Evolutionary conservation across 2,113 vertebrate genomes (phyloP).

Genomic region (Anolis carolinensis): DNA sequence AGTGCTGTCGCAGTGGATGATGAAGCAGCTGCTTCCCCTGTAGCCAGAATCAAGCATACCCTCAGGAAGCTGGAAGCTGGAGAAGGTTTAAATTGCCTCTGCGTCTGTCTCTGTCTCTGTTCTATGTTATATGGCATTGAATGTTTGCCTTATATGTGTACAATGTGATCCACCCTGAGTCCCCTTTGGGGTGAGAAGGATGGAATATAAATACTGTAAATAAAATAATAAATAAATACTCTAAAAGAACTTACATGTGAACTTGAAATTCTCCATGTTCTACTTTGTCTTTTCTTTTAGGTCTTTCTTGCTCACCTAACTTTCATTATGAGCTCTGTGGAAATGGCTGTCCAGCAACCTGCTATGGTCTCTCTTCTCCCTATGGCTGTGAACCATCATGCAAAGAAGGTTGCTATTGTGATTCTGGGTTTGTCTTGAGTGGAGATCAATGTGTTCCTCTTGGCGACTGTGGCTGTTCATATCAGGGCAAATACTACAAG

Average conservation of each 20-base stretch:
- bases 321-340: constrained; percentile 72
- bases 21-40: no score
- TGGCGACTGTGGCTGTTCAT: constrained; percentile 60
- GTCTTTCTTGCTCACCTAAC: constrained; percentile 50
- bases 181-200: no score
- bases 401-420: constrained; percentile 67
- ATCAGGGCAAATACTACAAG: constrained; percentile 45
- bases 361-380: background rate
- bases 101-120: no score
- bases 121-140: no score
- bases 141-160: no score
- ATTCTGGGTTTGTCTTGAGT: constrained; percentile 63
- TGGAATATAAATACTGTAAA: no score
- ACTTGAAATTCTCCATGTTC: background rate
- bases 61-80: no score
- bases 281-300: constrained; percentile 40
- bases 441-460: constrained; percentile 58
- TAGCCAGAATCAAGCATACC: no score
- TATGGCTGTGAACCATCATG: constrained; percentile 47
- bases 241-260: background rate
- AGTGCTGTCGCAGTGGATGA: no score
- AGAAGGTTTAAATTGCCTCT: no score
- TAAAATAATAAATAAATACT: no score
- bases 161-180: no score
- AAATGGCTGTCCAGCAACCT: constrained; percentile 64